Evolutionary conservation across 2,888 invertebrate genomes (phyloP).

Genomic region (Pterobdella sp.): DNA sequence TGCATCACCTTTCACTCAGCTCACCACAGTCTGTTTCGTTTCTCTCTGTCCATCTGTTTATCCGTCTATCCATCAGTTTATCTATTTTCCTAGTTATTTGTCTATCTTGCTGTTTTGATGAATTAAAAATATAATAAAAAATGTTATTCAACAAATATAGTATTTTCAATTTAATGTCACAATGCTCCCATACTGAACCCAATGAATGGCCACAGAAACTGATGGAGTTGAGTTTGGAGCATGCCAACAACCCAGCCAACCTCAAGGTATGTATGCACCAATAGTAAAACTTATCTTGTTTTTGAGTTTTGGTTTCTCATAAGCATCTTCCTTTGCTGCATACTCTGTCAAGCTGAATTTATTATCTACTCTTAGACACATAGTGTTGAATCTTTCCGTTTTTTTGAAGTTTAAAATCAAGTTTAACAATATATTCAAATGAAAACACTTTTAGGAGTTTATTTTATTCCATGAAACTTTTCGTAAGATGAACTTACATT

Average conservation of each 20-base stretch:
- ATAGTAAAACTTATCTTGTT: too few species aligned
- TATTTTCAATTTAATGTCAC: too few species aligned
- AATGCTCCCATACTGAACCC: background rate
- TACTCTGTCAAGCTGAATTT: too few species aligned
- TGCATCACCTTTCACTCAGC: slow-evolving; percentile 67
- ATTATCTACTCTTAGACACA: too few species aligned
- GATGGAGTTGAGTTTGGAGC: slow-evolving; percentile 69
- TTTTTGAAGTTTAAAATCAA: too few species aligned
- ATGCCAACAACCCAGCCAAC: slow-evolving; percentile 65
- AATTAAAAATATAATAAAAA: background rate
- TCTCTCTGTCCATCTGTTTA: background rate
- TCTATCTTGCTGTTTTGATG: background rate
- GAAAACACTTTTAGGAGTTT: too few species aligned
- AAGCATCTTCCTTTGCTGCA: too few species aligned
- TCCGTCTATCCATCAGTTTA: background rate
- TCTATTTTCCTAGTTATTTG: background rate
- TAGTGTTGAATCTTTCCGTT: too few species aligned
- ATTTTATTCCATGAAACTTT: too few species aligned
- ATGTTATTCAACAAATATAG: background rate
- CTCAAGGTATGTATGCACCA: background rate
- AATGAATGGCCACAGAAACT: slow-evolving; percentile 71
- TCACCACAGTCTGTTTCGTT: slow-evolving; percentile 64
- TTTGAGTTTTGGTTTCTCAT: too few species aligned
- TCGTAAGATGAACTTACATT: too few species aligned
- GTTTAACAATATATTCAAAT: too few species aligned